Base-by-base conservation (phyloP, 2,797 vertebrate genomes). In the Pseudopleuronectes americanus region DNA sequence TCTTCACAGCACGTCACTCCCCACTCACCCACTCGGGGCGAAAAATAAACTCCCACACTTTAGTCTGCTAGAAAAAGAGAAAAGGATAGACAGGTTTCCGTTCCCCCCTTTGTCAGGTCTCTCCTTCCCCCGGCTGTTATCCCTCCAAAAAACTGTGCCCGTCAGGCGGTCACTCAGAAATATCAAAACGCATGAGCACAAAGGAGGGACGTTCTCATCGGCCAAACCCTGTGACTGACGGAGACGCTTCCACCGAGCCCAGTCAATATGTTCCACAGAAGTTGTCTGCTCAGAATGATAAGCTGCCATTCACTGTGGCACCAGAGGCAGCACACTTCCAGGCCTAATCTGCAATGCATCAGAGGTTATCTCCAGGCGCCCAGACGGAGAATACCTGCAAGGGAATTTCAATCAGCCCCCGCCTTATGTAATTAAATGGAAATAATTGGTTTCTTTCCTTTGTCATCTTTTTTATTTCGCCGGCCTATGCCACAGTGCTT, bases 351-450 rank as follows among this genome's bases (percentile, higher is more conserved):
- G 82, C 84, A 85, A 76, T 87, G 85, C 87, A 93, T 93, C 89
- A 81, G 57, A 71, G 79, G 87, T 92, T 90, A 92, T 94, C 92
- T 92, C 51, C 80, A 81, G 78, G 72, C 86, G 74, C 83, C 78
- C 87, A 89, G 81, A 87, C 77, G 81, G 67, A 81, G 68, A 82
- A 79, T 81, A 84, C 80, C 88, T 90, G 83, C 77, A 70, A 83
- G 71, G 84, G 87, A 88, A 90, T 93, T 88, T 88, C 81, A 92
- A 76, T 92, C 81, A 85, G 80, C 77, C 75, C 63, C 83, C 66
- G 74, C 80, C 79, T 83, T 86, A 88, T 90, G 85, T 86, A 91
- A 92, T 94, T 92, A 90, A 90, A 94, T 82, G 65, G 68, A 77
- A 87, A 86, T 85, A 92, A 93, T 92, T 92, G 85, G 63, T 85